Evolutionary conservation across 2,797 vertebrate genomes (phyloP), one percentile per base, ranked within the genome.

Genomic region (Malurus splendens): DNA sequence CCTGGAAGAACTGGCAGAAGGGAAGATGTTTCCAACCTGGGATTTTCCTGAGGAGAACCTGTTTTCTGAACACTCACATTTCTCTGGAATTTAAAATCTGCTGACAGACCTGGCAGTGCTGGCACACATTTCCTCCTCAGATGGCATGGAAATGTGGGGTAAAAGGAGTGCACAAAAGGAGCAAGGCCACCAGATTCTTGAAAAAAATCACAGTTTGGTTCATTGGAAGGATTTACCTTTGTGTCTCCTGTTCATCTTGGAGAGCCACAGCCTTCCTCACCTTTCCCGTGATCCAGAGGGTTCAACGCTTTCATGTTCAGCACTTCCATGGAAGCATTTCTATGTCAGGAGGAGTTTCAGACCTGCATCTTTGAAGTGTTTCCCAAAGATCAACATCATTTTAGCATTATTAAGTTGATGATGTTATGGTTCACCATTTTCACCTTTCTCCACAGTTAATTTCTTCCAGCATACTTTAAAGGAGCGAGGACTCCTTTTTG

Each of bases 361-460:
- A 73, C 8, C 25, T 57, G 6, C n/a, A 51, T 38, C 86, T 91
- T 95, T 93, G 82, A 92, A 93, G 61, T 68, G 27, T 89, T 89
- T 91, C 59, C 78, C 70, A 88, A 80, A 89, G 79, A 88, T 78
- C 68, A 85, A 61, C 88, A 89, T 93, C 28, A 78, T 72, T 82
- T 79, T 11, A 75, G 18, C 9, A 62, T 41, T 5, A 75, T 50
- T 75, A 82, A 67, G 24, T 66, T 86, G 78, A 36, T 78, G 55
- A 67, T 90, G 62, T 68, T 81, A 54, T 0, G 5, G 41, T 55
- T 91, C 81, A 50, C 41, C 28, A 13, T 44, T 91, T 82, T 93
- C 50, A 52, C 62, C 87, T 95, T 93, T 83, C 45, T 33, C 64
- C 42, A 66, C n/a, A 65, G 42, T 73, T 55, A 80, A 91, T 93